Percentiles rank a stretch among this genome's conserved stretches.
Conservation (phyloP, 2,888 invertebrate genomes). For the Neoaliturus tenellus region DNA sequence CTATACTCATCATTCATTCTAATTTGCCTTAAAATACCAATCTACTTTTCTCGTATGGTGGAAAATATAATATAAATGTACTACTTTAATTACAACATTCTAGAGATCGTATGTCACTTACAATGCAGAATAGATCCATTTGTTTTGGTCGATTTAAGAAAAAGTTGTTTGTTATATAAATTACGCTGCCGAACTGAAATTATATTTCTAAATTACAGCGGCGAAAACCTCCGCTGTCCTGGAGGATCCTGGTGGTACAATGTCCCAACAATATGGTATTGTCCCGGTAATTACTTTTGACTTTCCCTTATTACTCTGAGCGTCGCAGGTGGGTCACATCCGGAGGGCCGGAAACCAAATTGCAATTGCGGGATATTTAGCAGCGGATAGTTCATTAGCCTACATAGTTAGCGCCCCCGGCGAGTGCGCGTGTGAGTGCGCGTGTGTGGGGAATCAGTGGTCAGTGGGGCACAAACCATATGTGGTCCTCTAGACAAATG, state of each 20-base stretch:
- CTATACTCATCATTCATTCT: too few relatives aligned
- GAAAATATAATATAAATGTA: too few relatives aligned
- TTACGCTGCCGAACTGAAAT: too few relatives aligned
- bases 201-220: background rate
- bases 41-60: too few relatives aligned
- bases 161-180: too few relatives aligned
- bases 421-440: background rate
- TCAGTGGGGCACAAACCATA: conserved; percentile 13
- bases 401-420: background rate
- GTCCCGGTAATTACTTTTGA: conserved; percentile 11
- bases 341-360: conserved; percentile 25
- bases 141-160: too few relatives aligned
- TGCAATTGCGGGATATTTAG: conserved; percentile 4
- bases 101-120: too few relatives aligned
- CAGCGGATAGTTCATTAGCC: conserved; percentile 16
- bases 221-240: background rate
- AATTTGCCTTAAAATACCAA: too few relatives aligned
- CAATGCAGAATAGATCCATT: too few relatives aligned
- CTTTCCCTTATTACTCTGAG: conserved; percentile 16
- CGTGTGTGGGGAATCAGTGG: background rate
- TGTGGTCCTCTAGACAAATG: too few relatives aligned
- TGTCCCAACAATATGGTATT: background rate
- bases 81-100: too few relatives aligned
- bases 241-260: background rate
- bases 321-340: background rate